Evolutionary conservation across 1,140 invertebrate genomes (phyloP).

Genomic region (Radopholus similis): DNA sequence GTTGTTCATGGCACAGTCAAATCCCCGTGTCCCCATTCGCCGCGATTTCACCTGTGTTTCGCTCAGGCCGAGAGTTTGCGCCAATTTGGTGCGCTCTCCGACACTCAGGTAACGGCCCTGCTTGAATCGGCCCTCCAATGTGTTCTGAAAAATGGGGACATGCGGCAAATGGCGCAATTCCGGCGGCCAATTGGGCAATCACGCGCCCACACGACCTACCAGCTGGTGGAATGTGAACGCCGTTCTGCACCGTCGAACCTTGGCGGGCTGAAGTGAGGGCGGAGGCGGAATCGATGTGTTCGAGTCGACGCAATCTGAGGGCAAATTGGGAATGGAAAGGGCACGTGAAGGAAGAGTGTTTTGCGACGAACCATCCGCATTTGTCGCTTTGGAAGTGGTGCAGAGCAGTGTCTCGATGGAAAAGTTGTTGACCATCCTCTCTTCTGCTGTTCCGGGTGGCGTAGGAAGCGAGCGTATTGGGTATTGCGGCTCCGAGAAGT

Average conservation of each 20-base stretch:
- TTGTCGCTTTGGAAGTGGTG: not conserved
- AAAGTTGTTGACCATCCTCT: not conserved
- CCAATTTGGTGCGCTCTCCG: constrained; percentile 8
- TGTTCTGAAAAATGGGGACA: not conserved
- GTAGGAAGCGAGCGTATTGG: no score
- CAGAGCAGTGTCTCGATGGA: constrained; percentile 6
- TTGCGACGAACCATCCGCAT: not conserved
- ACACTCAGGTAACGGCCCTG: constrained; percentile 5
- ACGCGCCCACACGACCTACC: not conserved
- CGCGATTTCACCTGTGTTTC: constrained; percentile 3
- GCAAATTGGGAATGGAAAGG: not conserved
- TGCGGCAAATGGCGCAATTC: not conserved
- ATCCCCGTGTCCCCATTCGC: not conserved
- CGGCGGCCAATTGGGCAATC: no score
- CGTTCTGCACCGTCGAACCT: not conserved
- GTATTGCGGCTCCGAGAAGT: no score
- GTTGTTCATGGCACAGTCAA: no score
- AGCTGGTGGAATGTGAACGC: not conserved
- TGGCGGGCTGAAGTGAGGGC: not conserved
- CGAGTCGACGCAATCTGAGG: not conserved
- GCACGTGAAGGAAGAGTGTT: not conserved
- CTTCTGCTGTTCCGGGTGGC: not conserved
- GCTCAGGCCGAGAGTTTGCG: not conserved
- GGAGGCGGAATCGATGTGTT: not conserved
- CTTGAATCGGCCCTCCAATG: not conserved